These are phyloP conservation scores for Pomacea canaliculata DNA, from an alignment of 2,888 invertebrate genomes.

Conservation along the genomic window DNA sequence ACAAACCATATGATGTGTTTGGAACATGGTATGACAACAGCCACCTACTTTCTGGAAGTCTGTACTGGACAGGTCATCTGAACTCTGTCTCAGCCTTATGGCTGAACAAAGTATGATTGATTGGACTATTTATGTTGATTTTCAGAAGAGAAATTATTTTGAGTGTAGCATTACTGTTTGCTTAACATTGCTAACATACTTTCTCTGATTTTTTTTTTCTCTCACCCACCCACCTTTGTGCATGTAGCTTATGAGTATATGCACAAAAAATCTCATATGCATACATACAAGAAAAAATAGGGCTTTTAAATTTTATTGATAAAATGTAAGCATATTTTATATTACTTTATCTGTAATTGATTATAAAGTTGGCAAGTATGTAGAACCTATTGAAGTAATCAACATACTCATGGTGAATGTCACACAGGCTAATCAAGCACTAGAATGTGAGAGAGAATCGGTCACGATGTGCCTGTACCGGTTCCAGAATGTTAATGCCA, in stretches of 20 bases:
- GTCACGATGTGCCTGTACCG: constrained; percentile 72
- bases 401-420: neutral
- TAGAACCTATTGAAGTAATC: no score
- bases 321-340: no score
- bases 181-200: no score
- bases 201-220: no score
- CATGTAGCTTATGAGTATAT: no score
- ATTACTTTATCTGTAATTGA: no score
- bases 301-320: no score
- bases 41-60: constrained; percentile 83
- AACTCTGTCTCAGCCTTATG: constrained; percentile 77
- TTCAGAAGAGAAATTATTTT: neutral
- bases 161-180: no score
- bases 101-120: constrained; percentile 77
- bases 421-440: constrained; percentile 80
- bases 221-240: no score
- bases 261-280: no score
- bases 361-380: no score
- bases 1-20: constrained; percentile 89
- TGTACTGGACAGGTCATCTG: constrained; percentile 82
- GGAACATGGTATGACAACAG: constrained; percentile 90
- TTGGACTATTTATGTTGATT: neutral
- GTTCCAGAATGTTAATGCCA: constrained; percentile 84
- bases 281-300: no score
- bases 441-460: constrained; percentile 83